Evolutionary conservation across 30 jellyfish, hydroid and myxozoan species (phyloP), one percentile per base, ranked within the genome.

Genomic region (Phacellophora camtschatica): DNA sequence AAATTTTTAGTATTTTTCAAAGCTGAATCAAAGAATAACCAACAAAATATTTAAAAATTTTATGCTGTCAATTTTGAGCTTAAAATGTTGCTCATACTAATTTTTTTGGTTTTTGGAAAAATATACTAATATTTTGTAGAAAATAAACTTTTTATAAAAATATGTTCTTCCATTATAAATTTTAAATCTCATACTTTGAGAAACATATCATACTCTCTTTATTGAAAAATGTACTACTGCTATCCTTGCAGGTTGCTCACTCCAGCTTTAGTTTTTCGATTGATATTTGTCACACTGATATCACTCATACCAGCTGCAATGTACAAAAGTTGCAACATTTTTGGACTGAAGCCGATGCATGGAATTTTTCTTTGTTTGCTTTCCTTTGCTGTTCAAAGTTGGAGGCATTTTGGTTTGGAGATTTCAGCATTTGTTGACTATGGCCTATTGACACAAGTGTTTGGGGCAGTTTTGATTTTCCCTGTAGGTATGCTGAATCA

Each of bases 401-500:
- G 88, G 83, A 66, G 87, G 45, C 66, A 71, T n/a, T 71, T 82
- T 85, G 98, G 98, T 3, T 41, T 84, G n/a, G 98, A 91, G 61
- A 48, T 73, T 50, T 36, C 86, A 24, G 88, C 92, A 2, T 67
- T 84, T 76, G 51, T 78, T 62, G 87, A 66, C 23, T 92, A 84
- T 67, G 98, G 98, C 0, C 77, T 78, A 20, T 25, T 62, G 79
- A 74, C 93, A 1, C 96, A 84, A 71, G 97, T 88, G 51, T 85
- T 84, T 84, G 97, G 97, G n/a, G 78, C 85, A 95, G 86, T 91
- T 23, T 30, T 91, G 3, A 54, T 91, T 12, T 96, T 96, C 25
- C 80, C 90, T 31, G 66, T 94, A 37, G 96, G 98, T 91, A 85
- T 46, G 83, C 42, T 31, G 15, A n/a, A n/a, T n/a, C n/a, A n/a